These are phyloP conservation scores for Melanocharis versteri DNA, from an alignment of 2,113 vertebrate genomes.

Conservation along the genomic window DNA sequence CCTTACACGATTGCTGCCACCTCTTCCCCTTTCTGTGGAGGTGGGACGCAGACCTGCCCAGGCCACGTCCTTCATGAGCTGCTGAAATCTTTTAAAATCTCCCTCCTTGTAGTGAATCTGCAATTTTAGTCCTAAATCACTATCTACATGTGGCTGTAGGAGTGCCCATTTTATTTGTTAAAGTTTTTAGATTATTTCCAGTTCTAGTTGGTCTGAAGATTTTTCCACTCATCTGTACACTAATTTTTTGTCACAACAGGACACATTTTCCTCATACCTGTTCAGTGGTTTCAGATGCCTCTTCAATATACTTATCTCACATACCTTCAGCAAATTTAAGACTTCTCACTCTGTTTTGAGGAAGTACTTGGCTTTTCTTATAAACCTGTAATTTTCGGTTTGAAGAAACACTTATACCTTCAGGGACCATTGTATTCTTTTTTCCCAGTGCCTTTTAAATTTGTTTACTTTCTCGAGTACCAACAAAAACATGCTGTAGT, in stretches of 20 bases:
- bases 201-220: background rate
- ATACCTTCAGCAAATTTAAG: constrained; percentile 60
- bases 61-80: background rate
- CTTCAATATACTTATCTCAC: constrained; percentile 52
- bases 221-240: background rate
- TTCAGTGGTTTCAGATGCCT: constrained; percentile 45
- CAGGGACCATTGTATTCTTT: constrained; percentile 63
- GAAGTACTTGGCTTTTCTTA: constrained; percentile 68
- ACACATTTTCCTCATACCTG: background rate
- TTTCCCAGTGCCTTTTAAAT: constrained; percentile 64
- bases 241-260: background rate
- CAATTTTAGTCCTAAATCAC: background rate
- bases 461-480: constrained; percentile 73
- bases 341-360: constrained; percentile 40
- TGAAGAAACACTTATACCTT: constrained; percentile 71
- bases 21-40: background rate
- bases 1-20: background rate
- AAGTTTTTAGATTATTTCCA: background rate
- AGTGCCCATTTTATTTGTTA: background rate
- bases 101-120: background rate
- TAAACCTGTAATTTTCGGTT: constrained; percentile 79
- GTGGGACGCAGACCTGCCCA: background rate
- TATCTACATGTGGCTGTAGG: background rate
- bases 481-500: constrained; percentile 50
- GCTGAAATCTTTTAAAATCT: background rate